phyloP scores from a whole-genome alignment of 2,113 vertebrate genomes.

The Notarius quadriscutis region DNA sequence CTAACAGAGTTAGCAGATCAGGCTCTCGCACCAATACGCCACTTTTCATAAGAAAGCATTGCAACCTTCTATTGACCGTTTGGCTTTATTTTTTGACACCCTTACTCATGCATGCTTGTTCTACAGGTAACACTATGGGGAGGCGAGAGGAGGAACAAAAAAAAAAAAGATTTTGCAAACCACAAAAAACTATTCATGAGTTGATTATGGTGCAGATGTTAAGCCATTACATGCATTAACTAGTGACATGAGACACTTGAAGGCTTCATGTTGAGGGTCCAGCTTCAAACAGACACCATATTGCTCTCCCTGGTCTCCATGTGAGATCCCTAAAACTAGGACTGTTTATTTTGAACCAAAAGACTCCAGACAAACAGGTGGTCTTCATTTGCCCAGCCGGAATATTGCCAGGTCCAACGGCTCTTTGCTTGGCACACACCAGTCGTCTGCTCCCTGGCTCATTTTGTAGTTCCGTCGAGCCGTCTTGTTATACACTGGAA shows the following conservation, averaged over 20 bases:
- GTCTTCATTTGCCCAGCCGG: slow-evolving; percentile 73
- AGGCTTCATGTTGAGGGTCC: slow-evolving; percentile 29
- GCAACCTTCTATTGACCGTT: not conserved
- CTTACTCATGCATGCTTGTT: slow-evolving; percentile 21
- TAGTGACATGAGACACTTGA: slow-evolving; percentile 21
- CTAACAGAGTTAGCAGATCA: not conserved
- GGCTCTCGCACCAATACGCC: not conserved
- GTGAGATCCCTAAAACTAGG: not conserved
- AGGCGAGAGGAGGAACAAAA: not conserved
- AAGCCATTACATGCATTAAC: slow-evolving; percentile 43
- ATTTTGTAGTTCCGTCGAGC: slow-evolving; percentile 90
- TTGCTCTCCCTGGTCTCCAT: slow-evolving; percentile 19
- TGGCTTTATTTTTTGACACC: not conserved
- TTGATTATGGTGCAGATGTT: slow-evolving; percentile 30
- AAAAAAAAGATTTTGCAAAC: slow-evolving; percentile 14
- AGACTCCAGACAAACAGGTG: slow-evolving; percentile 11
- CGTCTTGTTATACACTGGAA: slow-evolving; percentile 94
- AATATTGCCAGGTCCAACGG: slow-evolving; percentile 86
- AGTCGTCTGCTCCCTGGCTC: slow-evolving; percentile 87
- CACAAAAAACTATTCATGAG: slow-evolving; percentile 10
- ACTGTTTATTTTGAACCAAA: slow-evolving; percentile 19
- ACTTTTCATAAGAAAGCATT: not conserved
- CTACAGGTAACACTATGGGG: slow-evolving; percentile 32
- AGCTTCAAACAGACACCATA: not conserved
- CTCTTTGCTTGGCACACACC: slow-evolving; percentile 90